A percentile compares a stretch with the other conserved stretches of the same genome.
Evolutionary conservation across 2,113 vertebrate species (phyloP).

Genomic region (Arizona elegans): DNA sequence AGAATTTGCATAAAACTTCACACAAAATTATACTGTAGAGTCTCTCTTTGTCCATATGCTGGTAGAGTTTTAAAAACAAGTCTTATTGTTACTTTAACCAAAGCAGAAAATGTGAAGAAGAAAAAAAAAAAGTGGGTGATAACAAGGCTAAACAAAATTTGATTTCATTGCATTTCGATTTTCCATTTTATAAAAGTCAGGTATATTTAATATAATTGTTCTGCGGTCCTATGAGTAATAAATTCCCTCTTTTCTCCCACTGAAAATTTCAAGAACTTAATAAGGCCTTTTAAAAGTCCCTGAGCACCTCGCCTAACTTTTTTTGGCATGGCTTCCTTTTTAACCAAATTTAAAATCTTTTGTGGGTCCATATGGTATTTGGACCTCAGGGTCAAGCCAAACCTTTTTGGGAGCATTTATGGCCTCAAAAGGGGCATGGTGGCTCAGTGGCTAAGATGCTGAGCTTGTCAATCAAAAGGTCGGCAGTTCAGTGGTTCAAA

Average conservation of each 20-base stretch:
- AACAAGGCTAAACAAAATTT: neutral
- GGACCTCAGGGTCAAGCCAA: neutral
- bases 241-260: neutral
- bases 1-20: neutral
- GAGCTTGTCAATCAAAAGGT: no score
- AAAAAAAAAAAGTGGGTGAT: neutral
- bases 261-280: neutral
- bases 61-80: neutral
- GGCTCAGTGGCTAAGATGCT: no score
- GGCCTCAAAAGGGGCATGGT: neutral
- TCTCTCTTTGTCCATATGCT: neutral
- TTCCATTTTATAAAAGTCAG: neutral
- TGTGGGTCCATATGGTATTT: neutral
- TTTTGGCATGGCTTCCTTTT: neutral
- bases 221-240: neutral
- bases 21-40: neutral
- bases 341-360: neutral
- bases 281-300: neutral
- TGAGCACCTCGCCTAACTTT: neutral
- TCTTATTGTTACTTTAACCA: neutral
- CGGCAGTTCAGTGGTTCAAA: no score
- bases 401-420: neutral
- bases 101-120: neutral
- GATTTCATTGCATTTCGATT: neutral
- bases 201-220: neutral